These are phyloP conservation scores for Chascanopsetta lugubris DNA, from an alignment of 2,113 vertebrate genomes.

Conservation along the genomic window DNA sequence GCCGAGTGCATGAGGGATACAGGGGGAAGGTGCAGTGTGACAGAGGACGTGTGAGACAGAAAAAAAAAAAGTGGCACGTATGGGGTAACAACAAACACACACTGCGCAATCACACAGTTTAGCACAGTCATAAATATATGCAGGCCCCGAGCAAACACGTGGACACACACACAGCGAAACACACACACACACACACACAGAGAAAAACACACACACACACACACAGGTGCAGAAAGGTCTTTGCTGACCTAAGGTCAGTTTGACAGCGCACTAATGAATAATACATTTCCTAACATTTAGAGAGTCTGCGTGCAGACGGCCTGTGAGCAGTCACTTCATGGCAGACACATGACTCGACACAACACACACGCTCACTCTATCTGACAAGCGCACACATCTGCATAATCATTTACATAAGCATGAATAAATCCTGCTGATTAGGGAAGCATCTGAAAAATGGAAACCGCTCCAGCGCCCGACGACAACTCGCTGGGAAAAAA, in stretches of 20 bases:
- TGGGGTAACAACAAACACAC: slow-evolving; percentile 41
- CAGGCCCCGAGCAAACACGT: no score
- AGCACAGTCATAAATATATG: no score
- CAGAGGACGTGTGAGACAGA: slow-evolving; percentile 29
- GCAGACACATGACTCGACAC: slow-evolving; percentile 40
- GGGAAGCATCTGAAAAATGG: slow-evolving; percentile 21
- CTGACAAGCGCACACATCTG: slow-evolving; percentile 52
- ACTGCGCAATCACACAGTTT: no score
- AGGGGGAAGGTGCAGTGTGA: slow-evolving; percentile 44
- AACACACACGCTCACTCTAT: slow-evolving; percentile 40
- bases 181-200: slow-evolving; percentile 30
- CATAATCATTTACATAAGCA: slow-evolving; percentile 31
- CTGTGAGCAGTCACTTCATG: slow-evolving; percentile 46
- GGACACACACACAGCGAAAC: slow-evolving; percentile 47
- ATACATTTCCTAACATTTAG: slow-evolving; percentile 71
- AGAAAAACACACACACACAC: slow-evolving; percentile 25
- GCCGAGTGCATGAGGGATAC: slow-evolving; percentile 59
- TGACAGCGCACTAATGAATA: slow-evolving; percentile 67
- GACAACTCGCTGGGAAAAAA: no score
- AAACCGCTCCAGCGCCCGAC: slow-evolving; percentile 16
- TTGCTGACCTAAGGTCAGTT: slow-evolving; percentile 66
- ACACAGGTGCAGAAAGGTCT: slow-evolving; percentile 70
- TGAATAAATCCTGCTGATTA: slow-evolving; percentile 32
- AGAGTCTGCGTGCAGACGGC: slow-evolving; percentile 48
- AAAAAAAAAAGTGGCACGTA: slow-evolving; percentile 48